Evolutionary conservation across 2,888 invertebrate genomes (phyloP).

Genomic region (Bruchidius siliquastri): DNA sequence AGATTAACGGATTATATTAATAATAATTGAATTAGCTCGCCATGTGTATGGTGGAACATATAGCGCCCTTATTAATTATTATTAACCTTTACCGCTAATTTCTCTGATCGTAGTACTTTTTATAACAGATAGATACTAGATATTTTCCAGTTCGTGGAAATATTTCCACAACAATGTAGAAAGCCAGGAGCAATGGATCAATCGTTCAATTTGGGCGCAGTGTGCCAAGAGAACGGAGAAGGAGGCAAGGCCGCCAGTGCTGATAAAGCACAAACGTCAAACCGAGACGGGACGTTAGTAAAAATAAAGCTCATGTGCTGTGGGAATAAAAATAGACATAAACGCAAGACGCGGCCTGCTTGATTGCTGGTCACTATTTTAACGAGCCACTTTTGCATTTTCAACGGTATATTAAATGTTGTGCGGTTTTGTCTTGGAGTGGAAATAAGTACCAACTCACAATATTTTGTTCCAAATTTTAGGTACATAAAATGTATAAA

Average conservation of each 20-base stretch:
- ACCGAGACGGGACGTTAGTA: conserved; percentile 36
- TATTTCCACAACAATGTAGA: not conserved
- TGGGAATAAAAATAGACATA: conserved; percentile 34
- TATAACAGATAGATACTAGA: too few species aligned
- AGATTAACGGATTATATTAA: too few species aligned
- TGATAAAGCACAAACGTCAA: conserved; percentile 26
- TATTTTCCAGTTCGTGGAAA: too few species aligned
- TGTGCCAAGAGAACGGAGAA: conserved; percentile 3
- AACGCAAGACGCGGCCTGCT: conserved; percentile 19
- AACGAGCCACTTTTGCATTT: conserved; percentile 21
- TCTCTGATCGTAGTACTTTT: too few species aligned
- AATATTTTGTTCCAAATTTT: not conserved
- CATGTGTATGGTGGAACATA: too few species aligned
- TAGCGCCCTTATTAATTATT: too few species aligned
- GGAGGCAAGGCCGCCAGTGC: conserved; percentile 23
- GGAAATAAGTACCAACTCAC: not conserved
- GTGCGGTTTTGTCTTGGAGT: not conserved
- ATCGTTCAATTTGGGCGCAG: not conserved
- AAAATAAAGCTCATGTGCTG: conserved; percentile 40
- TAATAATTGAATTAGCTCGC: too few species aligned
- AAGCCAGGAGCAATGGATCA: not conserved
- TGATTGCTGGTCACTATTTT: conserved; percentile 16
- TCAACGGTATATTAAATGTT: conserved; percentile 14
- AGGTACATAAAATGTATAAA: not conserved
- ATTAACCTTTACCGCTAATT: too few species aligned